Conservation (phyloP, 2,797 vertebrate genomes). For the Macrochelys suwanniensis region DNA sequence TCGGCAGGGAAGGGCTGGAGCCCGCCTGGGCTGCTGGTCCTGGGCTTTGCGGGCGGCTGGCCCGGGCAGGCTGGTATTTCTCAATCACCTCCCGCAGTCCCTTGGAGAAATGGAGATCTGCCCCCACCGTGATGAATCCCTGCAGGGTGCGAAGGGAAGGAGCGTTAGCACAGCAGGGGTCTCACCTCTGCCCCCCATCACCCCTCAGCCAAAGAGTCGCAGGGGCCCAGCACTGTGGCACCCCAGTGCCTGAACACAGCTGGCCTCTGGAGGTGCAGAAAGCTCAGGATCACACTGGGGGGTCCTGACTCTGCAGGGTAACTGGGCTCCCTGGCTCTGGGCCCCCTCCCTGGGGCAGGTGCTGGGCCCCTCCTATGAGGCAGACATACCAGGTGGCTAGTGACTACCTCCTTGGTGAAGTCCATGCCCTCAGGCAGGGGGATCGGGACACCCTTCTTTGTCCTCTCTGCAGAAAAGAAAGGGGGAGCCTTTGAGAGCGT, state of each 20-base stretch:
- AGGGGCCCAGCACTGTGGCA: too few relatives aligned
- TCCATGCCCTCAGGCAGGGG: constrained; percentile 94
- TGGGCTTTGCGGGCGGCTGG: neutral
- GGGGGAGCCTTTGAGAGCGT: neutral
- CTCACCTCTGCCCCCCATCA: neutral
- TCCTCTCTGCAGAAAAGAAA: constrained; percentile 84
- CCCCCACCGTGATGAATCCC: constrained; percentile 94
- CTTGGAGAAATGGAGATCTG: constrained; percentile 93
- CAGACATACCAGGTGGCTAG: constrained; percentile 89
- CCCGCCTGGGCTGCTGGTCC: neutral
- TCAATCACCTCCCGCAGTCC: constrained; percentile 91
- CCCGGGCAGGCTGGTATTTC: constrained; percentile 63
- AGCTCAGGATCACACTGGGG: accelerated
- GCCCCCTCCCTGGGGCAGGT: neutral
- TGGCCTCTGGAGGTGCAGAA: accelerated
- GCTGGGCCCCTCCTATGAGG: neutral
- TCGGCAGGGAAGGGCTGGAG: neutral
- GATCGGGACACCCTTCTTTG: constrained; percentile 91
- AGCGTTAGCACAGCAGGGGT: accelerated
- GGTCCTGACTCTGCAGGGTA: too few relatives aligned
- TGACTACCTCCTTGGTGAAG: constrained; percentile 91
- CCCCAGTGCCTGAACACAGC: neutral
- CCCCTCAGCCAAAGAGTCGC: too few relatives aligned
- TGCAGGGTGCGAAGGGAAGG: constrained; percentile 32
- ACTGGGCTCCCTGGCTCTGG: too few relatives aligned